Evolutionary conservation across 1,140 invertebrate genomes (phyloP).

Genomic region (Drosophila rhopaloa): DNA sequence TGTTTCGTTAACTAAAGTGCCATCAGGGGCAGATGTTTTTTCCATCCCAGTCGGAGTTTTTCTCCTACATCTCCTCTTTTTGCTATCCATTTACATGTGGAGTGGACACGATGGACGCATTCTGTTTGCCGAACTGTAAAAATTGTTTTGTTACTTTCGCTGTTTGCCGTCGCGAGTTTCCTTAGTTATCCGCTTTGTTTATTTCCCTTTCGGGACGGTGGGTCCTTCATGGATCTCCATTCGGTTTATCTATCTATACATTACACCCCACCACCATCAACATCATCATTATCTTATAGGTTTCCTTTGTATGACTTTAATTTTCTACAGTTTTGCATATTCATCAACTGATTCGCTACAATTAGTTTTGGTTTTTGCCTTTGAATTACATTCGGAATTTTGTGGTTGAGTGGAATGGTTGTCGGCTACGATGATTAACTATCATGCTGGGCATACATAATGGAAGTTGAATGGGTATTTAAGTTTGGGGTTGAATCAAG

Average conservation of each 20-base stretch:
- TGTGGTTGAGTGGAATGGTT: slow-evolving; percentile 9
- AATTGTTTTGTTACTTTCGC: slow-evolving; percentile 44
- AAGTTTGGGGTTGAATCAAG: background rate
- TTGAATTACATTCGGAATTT: slow-evolving; percentile 50
- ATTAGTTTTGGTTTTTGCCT: slow-evolving; percentile 57
- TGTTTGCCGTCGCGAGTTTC: slow-evolving; percentile 16
- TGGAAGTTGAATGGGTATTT: slow-evolving; percentile 26
- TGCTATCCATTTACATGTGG: slow-evolving; percentile 29
- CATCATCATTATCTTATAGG: slow-evolving; percentile 9
- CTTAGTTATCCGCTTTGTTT: slow-evolving; percentile 28
- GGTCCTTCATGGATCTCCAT: slow-evolving; percentile 8
- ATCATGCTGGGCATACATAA: slow-evolving; percentile 21
- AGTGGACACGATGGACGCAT: slow-evolving; percentile 53
- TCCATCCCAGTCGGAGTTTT: slow-evolving; percentile 55
- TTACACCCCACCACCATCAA: slow-evolving; percentile 6
- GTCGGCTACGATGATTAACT: slow-evolving; percentile 26
- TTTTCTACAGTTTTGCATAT: slow-evolving; percentile 67
- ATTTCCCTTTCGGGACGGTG: slow-evolving; percentile 22
- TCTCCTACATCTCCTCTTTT: slow-evolving; percentile 21
- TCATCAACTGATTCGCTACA: slow-evolving; percentile 45
- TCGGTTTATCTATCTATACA: background rate
- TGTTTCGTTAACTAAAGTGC: slow-evolving; percentile 83
- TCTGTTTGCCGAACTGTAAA: slow-evolving; percentile 56
- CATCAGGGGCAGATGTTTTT: slow-evolving; percentile 83
- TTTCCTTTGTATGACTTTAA: slow-evolving; percentile 14